Evolutionary conservation across 2,113 vertebrate species (phyloP).

Genomic region (Pavo muticus): DNA sequence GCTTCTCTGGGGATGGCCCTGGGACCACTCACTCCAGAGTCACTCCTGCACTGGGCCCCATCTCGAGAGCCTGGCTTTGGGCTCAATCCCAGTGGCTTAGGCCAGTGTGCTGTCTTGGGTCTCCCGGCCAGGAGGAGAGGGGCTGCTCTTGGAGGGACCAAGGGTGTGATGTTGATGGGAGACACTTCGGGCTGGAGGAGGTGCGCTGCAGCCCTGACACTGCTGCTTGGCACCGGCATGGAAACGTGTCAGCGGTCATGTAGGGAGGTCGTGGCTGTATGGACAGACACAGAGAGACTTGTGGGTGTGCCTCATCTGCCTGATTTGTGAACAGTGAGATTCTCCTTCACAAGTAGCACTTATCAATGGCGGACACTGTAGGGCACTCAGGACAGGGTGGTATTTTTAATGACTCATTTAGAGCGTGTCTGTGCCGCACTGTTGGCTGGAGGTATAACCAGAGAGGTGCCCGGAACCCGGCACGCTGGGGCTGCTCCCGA

Average conservation of each 20-base stretch:
- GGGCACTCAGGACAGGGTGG: not conserved
- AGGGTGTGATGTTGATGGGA: not conserved
- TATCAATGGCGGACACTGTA: not conserved
- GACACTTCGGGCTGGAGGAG: not conserved
- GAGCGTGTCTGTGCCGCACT: not conserved
- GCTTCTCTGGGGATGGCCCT: not conserved
- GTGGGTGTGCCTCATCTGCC: constrained; percentile 34
- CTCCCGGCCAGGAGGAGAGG: not conserved
- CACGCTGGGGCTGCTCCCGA: not conserved
- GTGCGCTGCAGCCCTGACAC: not conserved
- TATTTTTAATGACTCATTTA: constrained; percentile 50
- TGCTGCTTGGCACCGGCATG: not conserved
- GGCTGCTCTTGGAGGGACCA: not conserved
- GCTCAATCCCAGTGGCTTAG: not conserved
- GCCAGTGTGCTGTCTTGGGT: not conserved
- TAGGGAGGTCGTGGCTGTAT: not conserved
- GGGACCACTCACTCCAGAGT: fast-evolving
- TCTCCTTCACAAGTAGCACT: constrained; percentile 48
- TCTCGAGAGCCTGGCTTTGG: not conserved
- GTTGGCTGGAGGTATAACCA: not conserved
- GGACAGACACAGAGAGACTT: constrained; percentile 21
- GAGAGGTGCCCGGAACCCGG: not conserved
- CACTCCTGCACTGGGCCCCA: not conserved
- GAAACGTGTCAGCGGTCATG: not conserved
- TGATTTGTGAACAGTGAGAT: constrained; percentile 44